Evolutionary conservation across 2,113 vertebrate genomes (phyloP).

Genomic region (Panthera tigris): DNA sequence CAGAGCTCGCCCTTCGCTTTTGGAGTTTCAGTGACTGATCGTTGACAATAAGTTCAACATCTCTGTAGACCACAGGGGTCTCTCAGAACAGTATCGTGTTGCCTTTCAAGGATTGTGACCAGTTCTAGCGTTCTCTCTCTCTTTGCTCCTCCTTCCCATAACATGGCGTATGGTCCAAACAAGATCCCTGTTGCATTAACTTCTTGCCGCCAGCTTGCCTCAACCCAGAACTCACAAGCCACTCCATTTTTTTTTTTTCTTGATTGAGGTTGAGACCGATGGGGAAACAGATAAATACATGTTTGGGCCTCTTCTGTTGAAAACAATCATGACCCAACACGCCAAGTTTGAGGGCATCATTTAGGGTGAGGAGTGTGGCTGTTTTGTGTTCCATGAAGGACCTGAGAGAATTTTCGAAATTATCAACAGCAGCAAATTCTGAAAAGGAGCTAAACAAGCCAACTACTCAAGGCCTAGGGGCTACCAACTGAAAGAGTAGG

Average conservation of each 20-base stretch:
- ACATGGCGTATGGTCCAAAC: neutral
- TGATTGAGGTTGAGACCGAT: neutral
- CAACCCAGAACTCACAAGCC: neutral
- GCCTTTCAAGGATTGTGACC: neutral
- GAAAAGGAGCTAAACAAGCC: neutral
- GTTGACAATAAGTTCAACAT: neutral
- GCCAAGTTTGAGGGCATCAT: neutral
- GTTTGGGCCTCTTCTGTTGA: neutral
- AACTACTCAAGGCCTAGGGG: neutral
- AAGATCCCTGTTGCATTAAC: fast-evolving
- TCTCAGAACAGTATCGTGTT: too few species aligned
- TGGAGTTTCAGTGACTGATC: neutral
- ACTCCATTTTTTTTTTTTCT: too few species aligned
- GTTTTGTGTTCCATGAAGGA: neutral
- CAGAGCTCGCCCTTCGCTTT: neutral
- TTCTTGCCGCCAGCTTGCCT: neutral
- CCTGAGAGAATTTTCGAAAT: neutral
- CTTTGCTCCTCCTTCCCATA: neutral
- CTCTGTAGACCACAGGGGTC: neutral
- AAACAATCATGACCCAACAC: neutral
- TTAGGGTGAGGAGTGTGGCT: neutral
- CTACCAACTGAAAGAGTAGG: neutral
- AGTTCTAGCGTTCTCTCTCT: neutral
- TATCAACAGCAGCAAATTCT: neutral
- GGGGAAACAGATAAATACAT: neutral